Evolutionary conservation across 2,113 vertebrate genomes (phyloP), one percentile per base, ranked within the genome.

Genomic region (Silurus asotus): DNA sequence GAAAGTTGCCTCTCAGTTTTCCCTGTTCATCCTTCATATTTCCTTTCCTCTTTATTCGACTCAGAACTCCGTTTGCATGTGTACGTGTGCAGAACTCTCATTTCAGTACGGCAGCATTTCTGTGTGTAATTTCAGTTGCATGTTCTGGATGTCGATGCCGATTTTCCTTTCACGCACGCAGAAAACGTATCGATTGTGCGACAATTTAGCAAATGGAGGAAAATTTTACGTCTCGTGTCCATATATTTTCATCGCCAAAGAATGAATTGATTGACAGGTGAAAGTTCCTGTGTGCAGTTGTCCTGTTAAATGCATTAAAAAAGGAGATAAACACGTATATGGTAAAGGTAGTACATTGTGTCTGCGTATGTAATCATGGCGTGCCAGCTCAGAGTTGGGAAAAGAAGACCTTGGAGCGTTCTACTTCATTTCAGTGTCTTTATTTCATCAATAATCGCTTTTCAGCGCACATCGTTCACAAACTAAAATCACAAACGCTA

Each of bases 21-120:
- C 80, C 89, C 89, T 89, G 82, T 89, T 83, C 88, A 81, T 81
- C 65, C 87, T 92, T 90, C 37, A 49, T 4, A 1, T 28, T 88
- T 55, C 87, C 88, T 55, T 87, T 80, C 69, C 86, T 56, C 75
- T 87, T 89, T 70, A 14, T 84, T 82, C 88, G 72, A 56, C 82
- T 91, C 92, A 77, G 81, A 28, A 90, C 86, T 85, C 86, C 78
- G 87, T 65, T 17, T 87, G 83, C 89, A 62, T 89, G 81, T 70
- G 70, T 80, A 74, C 17, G 45, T 85, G 19, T 49, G 70, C n/a
- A 3, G 23, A 62, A 53, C 3, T 3, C 37, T 51, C 8, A 48
- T 64, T 81, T 65, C 15, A 15, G 37, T 49, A 14, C 10, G 9
- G 58, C 53, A 58, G 76, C 53, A 56, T 56, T 78, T 79, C 1